Base-by-base conservation (phyloP, 1,140 invertebrate genomes). In the Orchestia grillus region DNA sequence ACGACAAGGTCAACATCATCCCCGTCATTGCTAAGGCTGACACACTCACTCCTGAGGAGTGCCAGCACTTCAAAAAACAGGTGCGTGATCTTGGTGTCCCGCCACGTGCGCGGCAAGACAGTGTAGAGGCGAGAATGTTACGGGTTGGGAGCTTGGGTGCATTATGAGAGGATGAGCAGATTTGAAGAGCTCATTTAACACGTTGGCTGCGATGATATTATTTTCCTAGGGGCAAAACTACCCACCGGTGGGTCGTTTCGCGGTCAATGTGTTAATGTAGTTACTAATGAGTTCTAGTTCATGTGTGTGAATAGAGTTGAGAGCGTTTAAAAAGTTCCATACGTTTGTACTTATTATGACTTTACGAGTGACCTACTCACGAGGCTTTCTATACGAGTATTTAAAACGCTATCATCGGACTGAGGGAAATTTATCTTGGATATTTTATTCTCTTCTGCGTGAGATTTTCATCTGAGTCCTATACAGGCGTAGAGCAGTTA, bases 1-100 rank as follows among this genome's bases (percentile, higher is more conserved):
- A 99, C 97, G 99, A 99, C 97, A 99, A 99, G 98, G 99, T 99
- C 96, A 99, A 99, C 97, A 99, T 99, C 97, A 99, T 99, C 97
- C 99, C 99, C 95, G 98, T 99, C 95, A 99, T 99, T 97, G 99
- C 99, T 87, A 99, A 99, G 98, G 99, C 99, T 40, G 99, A 99
- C 97, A 99, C 99, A 8, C 98, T 99, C 98, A 99, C 99, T 95
- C 99, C 99, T 0, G 99, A 99, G 97, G 99, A 99, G 97, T 99
- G 99, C 97, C 98, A 98, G 97, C 98, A 98, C 97, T 99, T 99
- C 97, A 99, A 99, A 97, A 99, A 99, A 98, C 99, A 99, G 98
- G 98, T 98, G 97, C 97, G 1, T 77, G 62, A 8, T 77, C 62
- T 36, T 77, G 11, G 1, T 77, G 28, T 36, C n/a, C n/a, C n/a